Conservation (phyloP, 2,797 vertebrate species). For the Sorex maritimensis region DNA sequence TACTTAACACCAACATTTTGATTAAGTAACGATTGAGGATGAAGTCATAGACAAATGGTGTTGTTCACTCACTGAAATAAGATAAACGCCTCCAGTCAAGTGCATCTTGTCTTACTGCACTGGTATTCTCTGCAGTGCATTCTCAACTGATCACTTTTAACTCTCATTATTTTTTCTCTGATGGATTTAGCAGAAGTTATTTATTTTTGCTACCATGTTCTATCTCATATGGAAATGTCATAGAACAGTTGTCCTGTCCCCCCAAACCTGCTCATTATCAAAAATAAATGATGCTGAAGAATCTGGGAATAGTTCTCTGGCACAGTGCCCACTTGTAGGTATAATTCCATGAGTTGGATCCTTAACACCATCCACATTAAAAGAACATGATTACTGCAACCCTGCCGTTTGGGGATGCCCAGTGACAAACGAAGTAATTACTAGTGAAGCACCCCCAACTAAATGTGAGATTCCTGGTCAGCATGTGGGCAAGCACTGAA, state of each 20-base stretch:
- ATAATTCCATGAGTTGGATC: too few relatives aligned
- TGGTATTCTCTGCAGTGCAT: not conserved
- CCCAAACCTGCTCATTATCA: not conserved
- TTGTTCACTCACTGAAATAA: slow-evolving; percentile 16
- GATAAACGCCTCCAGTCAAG: not conserved
- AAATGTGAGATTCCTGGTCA: too few relatives aligned
- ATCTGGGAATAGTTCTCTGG: too few relatives aligned
- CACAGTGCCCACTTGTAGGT: too few relatives aligned
- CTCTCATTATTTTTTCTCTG: not conserved
- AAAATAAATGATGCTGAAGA: not conserved
- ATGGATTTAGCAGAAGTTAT: slow-evolving; percentile 1
- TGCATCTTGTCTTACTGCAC: not conserved
- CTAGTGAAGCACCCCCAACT: too few relatives aligned
- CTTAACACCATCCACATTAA: too few relatives aligned
- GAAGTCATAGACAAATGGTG: slow-evolving; percentile 4
- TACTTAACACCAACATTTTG: not conserved
- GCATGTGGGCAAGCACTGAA: too few relatives aligned
- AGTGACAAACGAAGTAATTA: too few relatives aligned
- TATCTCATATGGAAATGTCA: not conserved
- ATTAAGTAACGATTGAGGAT: slow-evolving; percentile 49
- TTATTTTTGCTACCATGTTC: not conserved
- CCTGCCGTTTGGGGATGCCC: too few relatives aligned
- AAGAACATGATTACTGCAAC: too few relatives aligned
- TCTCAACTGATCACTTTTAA: slow-evolving; percentile 13
- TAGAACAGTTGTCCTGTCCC: not conserved